A percentile compares a stretch with the other conserved stretches of the same genome.
phyloP scores from a whole-genome alignment of 1,140 invertebrate species.

The Homarus americanus region DNA sequence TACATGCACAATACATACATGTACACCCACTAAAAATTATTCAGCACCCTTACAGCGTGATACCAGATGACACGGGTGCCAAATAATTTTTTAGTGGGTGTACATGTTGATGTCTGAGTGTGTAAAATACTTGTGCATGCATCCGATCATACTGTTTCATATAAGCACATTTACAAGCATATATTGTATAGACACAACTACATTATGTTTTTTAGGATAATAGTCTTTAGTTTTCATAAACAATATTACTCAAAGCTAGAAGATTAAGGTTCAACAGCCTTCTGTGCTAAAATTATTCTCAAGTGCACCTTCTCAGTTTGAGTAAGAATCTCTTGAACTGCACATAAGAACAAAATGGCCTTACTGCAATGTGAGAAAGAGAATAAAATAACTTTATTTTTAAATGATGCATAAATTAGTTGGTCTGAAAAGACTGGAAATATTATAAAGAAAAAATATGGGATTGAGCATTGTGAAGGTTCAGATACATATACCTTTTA shows the following conservation, averaged over 20 bases:
- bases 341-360: not conserved
- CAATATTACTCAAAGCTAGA: not conserved
- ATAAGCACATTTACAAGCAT: too few species aligned
- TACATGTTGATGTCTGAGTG: too few species aligned
- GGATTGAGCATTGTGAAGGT: slow-evolving; percentile 8
- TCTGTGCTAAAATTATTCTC: not conserved
- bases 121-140: too few species aligned
- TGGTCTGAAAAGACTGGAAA: not conserved
- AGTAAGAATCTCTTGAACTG: not conserved
- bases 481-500: not conserved
- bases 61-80: too few species aligned
- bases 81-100: too few species aligned
- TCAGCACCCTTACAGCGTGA: too few species aligned
- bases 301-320: not conserved
- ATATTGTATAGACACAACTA: not conserved
- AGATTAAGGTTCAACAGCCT: not conserved
- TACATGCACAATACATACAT: too few species aligned
- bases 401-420: not conserved
- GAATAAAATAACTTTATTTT: not conserved
- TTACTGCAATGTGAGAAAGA: not conserved
- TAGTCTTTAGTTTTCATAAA: not conserved
- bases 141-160: too few species aligned
- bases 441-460: not conserved
- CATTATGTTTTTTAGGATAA: not conserved
- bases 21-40: too few species aligned